Evolutionary conservation across 1,140 invertebrate species (phyloP).

Genomic region (Drosophila punjabiensis): DNA sequence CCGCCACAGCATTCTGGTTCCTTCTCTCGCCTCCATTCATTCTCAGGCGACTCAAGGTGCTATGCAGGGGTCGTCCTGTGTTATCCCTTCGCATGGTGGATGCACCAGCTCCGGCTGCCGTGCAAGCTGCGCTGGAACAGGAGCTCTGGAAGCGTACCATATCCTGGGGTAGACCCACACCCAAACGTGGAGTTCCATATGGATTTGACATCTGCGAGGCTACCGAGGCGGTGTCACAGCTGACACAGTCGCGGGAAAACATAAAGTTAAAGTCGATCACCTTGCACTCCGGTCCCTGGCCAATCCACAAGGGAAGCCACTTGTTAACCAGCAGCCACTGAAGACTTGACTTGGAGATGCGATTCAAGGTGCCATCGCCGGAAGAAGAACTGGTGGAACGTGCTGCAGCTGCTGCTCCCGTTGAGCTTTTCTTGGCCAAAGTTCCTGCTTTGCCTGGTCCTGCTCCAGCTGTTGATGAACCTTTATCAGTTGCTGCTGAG

Average conservation of each 20-base stretch:
- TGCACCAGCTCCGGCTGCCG: slow-evolving; percentile 12
- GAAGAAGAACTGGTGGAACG: slow-evolving; percentile 42
- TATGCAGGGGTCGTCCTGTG: slow-evolving; percentile 65
- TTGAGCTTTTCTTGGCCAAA: slow-evolving; percentile 57
- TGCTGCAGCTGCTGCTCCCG: slow-evolving; percentile 34
- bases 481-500: slow-evolving; percentile 27
- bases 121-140: slow-evolving; percentile 29
- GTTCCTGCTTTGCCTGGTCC: slow-evolving; percentile 30
- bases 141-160: slow-evolving; percentile 78
- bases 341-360: slow-evolving; percentile 87
- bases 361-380: slow-evolving; percentile 74
- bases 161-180: slow-evolving; percentile 69
- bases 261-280: slow-evolving; percentile 87
- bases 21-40: slow-evolving; percentile 46
- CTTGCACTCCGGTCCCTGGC: slow-evolving; percentile 87
- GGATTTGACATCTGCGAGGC: slow-evolving; percentile 78
- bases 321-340: slow-evolving; percentile 87
- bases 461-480: neutral
- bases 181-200: slow-evolving; percentile 75
- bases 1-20: slow-evolving; percentile 39
- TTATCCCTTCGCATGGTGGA: slow-evolving; percentile 47
- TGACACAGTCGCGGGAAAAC: slow-evolving; percentile 84
- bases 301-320: slow-evolving; percentile 87
- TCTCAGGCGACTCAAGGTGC: slow-evolving; percentile 72
- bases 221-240: slow-evolving; percentile 74